Percentiles rank a stretch among this genome's conserved stretches.
These are phyloP conservation scores for Sitophilus oryzae DNA, from an alignment of 1,140 invertebrate genomes.

Conservation along the genomic window DNA sequence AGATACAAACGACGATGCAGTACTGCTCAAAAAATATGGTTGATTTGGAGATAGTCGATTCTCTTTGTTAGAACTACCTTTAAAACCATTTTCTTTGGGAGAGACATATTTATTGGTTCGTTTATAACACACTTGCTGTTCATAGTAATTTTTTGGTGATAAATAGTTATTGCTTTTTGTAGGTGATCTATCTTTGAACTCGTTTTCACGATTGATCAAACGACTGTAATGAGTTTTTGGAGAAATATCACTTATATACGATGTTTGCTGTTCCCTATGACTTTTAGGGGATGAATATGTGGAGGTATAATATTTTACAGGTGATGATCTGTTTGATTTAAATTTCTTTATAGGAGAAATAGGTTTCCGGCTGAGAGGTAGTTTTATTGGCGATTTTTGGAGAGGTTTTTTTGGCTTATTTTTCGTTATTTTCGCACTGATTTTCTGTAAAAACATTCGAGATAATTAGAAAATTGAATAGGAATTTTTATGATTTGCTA, in stretches of 20 bases:
- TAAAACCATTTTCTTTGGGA: neutral
- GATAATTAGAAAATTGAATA: no score
- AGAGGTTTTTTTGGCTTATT: constrained; percentile 12
- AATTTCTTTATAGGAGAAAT: neutral
- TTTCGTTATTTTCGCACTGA: constrained; percentile 16
- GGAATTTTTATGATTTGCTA: no score
- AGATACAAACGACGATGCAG: constrained; percentile 10
- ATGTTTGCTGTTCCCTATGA: no score
- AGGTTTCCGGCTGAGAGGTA: neutral
- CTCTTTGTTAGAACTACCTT: constrained; percentile 6
- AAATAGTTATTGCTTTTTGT: constrained; percentile 1
- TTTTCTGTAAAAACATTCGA: no score
- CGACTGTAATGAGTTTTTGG: no score
- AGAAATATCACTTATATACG: no score
- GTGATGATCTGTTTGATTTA: no score
- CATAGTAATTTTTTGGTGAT: neutral
- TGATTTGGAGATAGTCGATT: neutral
- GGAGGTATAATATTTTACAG: no score
- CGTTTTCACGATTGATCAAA: no score
- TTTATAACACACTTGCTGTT: neutral
- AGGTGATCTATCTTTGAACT: no score
- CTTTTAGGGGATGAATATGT: no score
- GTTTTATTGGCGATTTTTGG: constrained; percentile 9
- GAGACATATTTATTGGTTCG: neutral
- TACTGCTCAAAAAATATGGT: neutral